Evolutionary conservation across 2,888 invertebrate species (phyloP).

Genomic region (Plagodis pulveraria): DNA sequence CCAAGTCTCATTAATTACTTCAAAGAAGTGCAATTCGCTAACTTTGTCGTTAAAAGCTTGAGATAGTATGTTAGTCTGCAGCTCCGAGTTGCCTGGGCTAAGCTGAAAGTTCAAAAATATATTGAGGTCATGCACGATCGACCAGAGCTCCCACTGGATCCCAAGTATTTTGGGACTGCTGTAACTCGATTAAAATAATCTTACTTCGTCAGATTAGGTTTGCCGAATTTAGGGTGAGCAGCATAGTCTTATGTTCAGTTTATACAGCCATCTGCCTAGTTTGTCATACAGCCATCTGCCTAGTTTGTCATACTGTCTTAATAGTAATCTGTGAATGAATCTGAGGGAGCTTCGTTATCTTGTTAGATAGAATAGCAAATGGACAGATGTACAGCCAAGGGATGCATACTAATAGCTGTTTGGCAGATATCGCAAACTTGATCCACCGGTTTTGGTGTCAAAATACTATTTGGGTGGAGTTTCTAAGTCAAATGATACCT

Average conservation of each 20-base stretch:
- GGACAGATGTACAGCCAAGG: slow-evolving; percentile 6
- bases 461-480: not conserved
- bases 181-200: slow-evolving; percentile 12
- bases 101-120: slow-evolving; percentile 6
- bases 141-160: not conserved
- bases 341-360: not conserved
- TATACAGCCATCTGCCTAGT: not conserved
- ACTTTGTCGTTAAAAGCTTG: not conserved
- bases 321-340: not conserved
- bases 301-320: not conserved
- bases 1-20: too few relatives aligned
- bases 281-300: not conserved
- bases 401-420: slow-evolving; percentile 9
- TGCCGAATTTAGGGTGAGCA: not conserved
- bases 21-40: not conserved
- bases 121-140: slow-evolving; percentile 8
- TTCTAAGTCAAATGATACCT: not conserved
- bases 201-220: slow-evolving; percentile 5
- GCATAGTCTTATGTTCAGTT: not conserved
- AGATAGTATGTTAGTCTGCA: not conserved
- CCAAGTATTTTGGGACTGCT: slow-evolving; percentile 13
- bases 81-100: not conserved
- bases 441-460: not conserved
- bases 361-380: slow-evolving; percentile 12
- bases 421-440: not conserved